Evolutionary conservation across 2,113 vertebrate species (phyloP).

Genomic region (Carollia perspicillata): DNA sequence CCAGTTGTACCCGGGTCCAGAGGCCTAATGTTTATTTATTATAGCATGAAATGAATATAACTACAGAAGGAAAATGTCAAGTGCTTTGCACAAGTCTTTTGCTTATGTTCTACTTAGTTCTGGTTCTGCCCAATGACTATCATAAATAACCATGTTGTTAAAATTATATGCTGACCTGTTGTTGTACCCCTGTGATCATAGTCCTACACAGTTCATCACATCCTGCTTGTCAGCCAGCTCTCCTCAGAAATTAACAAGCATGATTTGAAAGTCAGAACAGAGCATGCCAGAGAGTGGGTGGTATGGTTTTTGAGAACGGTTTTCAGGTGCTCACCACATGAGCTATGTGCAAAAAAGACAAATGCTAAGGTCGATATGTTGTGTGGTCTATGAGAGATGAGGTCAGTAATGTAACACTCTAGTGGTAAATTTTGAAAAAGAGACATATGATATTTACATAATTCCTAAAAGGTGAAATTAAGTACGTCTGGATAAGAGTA

Average conservation of each 20-base stretch:
- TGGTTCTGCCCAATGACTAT: background rate
- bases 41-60: background rate
- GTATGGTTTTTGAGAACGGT: conserved; percentile 53
- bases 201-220: background rate
- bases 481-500: conserved; percentile 62
- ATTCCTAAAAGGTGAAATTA: conserved; percentile 71
- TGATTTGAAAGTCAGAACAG: conserved; percentile 56
- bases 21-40: background rate
- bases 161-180: background rate
- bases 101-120: background rate
- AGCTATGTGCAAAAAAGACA: conserved; percentile 62
- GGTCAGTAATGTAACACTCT: conserved; percentile 50
- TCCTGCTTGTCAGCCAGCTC: conserved; percentile 28
- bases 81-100: conserved; percentile 2
- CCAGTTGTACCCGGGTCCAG: background rate
- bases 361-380: conserved; percentile 27
- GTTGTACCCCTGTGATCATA: background rate
- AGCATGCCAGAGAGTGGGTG: conserved; percentile 52
- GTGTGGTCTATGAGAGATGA: conserved; percentile 73
- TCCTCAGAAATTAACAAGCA: conserved; percentile 35
- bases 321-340: conserved; percentile 74
- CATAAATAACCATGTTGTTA: background rate
- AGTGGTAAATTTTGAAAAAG: conserved; percentile 60
- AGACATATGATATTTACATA: conserved; percentile 69
- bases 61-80: background rate